Base-by-base conservation (phyloP, 2,113 vertebrate genomes). In the Hemiscyllium ocellatum region DNA sequence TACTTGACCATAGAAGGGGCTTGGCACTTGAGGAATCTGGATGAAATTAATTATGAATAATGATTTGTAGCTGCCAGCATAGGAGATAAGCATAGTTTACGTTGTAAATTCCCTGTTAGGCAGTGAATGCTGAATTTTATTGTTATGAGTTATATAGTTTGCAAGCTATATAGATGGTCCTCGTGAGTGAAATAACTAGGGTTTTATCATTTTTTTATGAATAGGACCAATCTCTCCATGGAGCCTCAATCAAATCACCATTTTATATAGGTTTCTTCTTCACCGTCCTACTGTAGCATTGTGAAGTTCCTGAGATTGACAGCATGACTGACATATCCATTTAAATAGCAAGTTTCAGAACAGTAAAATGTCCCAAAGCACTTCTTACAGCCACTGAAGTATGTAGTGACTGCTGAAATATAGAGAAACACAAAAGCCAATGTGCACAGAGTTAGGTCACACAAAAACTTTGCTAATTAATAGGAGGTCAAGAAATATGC, bases 201-300 rank as follows among this genome's bases (percentile, higher is more conserved):
- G 61, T 93, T 93, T 47, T 68, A 93, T 93, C 90, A 93, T 66
- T 66, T 37, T 66, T 93, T 93, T 93, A 93, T 93, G 90, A 93
- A 93, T 93, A 93, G 90, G 61, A 37, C 61, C 90, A 61, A 93
- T 93, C 65, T 66, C 56, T 93, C 90, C 2, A 68, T 68, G 90
- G 61, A 93, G 22, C 56, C 90, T 93, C 33, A 20, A 33, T 22
- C 61, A 66, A 66, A 93, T 66, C 56, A 66, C 61, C 90, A 93
- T n/a, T 37, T 65, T 37, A 66, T 66, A 7, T 47, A 12, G 22
- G 29, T 56, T 91, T 86, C 29, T 7, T 65, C 56, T 19, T 91
- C 33, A 61, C 89, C 19, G 89, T 29, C 22, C 86, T 89, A 26
- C 7, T 26, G n/a, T 19, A 65, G 89, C n/a, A 19, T 65, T 33